phyloP scores from a whole-genome alignment of 2,113 vertebrate genomes.

The Petroica traversi region DNA sequence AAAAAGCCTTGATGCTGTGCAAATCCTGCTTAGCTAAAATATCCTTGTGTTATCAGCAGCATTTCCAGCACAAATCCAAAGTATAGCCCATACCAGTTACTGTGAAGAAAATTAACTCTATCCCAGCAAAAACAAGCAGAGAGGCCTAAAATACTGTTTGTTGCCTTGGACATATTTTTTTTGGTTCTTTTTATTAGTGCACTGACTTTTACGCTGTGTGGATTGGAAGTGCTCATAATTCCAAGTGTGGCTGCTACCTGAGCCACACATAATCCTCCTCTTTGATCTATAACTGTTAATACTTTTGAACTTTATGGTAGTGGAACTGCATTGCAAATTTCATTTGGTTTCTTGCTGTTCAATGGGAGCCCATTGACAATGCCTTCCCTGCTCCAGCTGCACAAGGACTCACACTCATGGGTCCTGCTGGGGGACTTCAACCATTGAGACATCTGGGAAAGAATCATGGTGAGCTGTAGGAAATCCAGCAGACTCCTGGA shows the following conservation, averaged over 20 bases:
- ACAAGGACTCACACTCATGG: neutral
- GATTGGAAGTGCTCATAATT: neutral
- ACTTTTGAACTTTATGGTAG: neutral
- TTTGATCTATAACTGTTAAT: neutral
- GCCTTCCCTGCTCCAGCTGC: neutral
- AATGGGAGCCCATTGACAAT: neutral
- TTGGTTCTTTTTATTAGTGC: neutral
- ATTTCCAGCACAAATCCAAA: neutral
- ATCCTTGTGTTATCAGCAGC: neutral
- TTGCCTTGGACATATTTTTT: neutral
- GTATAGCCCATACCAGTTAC: neutral
- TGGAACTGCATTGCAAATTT: neutral
- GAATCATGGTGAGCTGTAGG: fast-evolving
- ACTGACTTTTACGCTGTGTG: neutral
- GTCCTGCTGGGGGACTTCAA: neutral
- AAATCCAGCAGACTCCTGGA: neutral
- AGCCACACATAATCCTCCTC: neutral
- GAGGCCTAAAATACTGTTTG: neutral
- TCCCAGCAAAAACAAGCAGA: neutral
- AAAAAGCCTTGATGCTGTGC: neutral
- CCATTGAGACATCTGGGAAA: neutral
- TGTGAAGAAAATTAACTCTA: neutral
- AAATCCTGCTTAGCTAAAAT: neutral
- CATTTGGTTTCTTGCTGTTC: neutral
- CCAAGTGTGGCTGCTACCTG: neutral